Percentiles rank a stretch among this genome's conserved stretches.
phyloP scores from a whole-genome alignment of 2,888 invertebrate genomes.

The Trissoscelio sp. region DNA sequence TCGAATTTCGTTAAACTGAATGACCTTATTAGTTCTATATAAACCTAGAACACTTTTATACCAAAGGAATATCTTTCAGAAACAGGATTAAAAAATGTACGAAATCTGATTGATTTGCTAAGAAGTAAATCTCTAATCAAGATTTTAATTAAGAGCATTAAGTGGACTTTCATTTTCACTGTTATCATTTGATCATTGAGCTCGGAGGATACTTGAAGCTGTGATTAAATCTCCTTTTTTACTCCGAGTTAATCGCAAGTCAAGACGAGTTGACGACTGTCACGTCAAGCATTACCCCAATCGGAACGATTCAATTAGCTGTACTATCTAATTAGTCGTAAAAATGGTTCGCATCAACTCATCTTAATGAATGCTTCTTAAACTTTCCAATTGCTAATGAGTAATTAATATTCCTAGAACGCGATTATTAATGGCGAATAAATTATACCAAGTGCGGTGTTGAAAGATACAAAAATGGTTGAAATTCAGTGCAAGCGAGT shows the following conservation, averaged over 20 bases:
- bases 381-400: constrained; percentile 60
- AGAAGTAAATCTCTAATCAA: constrained; percentile 9
- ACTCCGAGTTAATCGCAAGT: constrained; percentile 4
- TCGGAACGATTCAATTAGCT: constrained; percentile 57
- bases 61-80: too few relatives aligned
- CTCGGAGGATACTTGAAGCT: background rate
- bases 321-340: constrained; percentile 46
- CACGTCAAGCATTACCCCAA: constrained; percentile 20
- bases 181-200: constrained; percentile 11
- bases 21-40: too few relatives aligned
- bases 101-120: too few relatives aligned
- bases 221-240: too few relatives aligned
- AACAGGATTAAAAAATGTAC: too few relatives aligned
- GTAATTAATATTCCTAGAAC: constrained; percentile 59
- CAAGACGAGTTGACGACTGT: constrained; percentile 33
- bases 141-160: constrained; percentile 24
- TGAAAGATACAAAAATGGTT: constrained; percentile 12
- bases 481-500: constrained; percentile 26
- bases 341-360: constrained; percentile 36
- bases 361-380: constrained; percentile 34
- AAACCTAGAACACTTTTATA: too few relatives aligned
- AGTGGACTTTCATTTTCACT: constrained; percentile 31
- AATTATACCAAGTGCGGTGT: constrained; percentile 25
- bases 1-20: too few relatives aligned
- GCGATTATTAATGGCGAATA: constrained; percentile 50